Percentiles rank a stretch among this genome's conserved stretches.
Conservation (phyloP, 2,797 vertebrate genomes). For the Halcyon badia region DNA sequence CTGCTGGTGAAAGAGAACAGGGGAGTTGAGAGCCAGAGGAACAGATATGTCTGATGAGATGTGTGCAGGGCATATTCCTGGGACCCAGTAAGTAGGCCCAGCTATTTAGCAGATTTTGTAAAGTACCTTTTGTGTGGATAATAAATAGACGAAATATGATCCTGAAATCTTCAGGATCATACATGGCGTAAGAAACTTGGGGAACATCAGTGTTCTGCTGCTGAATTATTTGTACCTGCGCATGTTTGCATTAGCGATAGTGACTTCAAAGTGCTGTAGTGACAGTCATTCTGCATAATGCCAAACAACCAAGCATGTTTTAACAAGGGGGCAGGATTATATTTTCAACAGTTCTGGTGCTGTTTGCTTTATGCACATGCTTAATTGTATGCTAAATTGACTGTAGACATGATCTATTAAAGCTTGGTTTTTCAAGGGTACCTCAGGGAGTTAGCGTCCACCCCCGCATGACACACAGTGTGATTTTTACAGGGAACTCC, state of each 20-base stretch:
- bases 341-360: slow-evolving; percentile 30
- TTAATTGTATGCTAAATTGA: slow-evolving; percentile 69
- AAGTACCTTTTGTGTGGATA: slow-evolving; percentile 60
- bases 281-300: slow-evolving; percentile 60
- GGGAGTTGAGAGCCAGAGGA: background rate
- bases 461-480: fast-evolving
- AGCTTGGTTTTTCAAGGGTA: slow-evolving; percentile 16
- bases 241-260: slow-evolving; percentile 41
- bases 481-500: slow-evolving; percentile 12
- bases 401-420: slow-evolving; percentile 54
- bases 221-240: slow-evolving; percentile 68
- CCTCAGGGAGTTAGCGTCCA: background rate
- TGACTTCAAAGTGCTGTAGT: slow-evolving; percentile 46
- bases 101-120: slow-evolving; percentile 70
- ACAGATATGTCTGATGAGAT: slow-evolving; percentile 43
- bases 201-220: slow-evolving; percentile 43
- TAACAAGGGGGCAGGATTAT: slow-evolving; percentile 61
- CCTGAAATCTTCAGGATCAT: slow-evolving; percentile 52
- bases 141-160: slow-evolving; percentile 65
- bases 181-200: slow-evolving; percentile 47
- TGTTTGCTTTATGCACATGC: slow-evolving; percentile 58
- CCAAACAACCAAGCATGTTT: slow-evolving; percentile 2
- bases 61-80: background rate
- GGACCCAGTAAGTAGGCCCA: slow-evolving; percentile 57
- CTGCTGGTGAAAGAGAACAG: slow-evolving; percentile 58